Evolutionary conservation across 1,140 invertebrate genomes (phyloP).

Genomic region (Zaprionus davidi): DNA sequence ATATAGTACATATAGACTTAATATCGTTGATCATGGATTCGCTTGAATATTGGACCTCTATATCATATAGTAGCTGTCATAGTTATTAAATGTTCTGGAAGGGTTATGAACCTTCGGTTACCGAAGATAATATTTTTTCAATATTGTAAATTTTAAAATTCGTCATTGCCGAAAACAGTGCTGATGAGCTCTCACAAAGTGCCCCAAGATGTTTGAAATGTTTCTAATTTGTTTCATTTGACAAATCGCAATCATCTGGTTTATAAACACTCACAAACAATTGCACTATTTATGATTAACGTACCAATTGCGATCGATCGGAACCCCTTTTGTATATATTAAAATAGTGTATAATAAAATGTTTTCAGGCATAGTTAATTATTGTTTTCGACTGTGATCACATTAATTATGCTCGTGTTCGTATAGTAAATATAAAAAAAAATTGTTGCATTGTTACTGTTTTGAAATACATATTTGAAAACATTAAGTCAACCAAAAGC

Average conservation of each 20-base stretch:
- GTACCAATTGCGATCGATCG: conserved; percentile 1
- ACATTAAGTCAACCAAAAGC: conserved; percentile 36
- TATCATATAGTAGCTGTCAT: conserved; percentile 7
- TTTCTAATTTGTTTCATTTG: conserved; percentile 12
- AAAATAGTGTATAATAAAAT: conserved; percentile 23
- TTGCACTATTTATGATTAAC: neutral
- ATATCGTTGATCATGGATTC: neutral
- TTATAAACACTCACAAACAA: neutral
- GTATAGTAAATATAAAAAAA: conserved; percentile 31
- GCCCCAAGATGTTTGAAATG: conserved; percentile 37
- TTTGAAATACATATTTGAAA: conserved; percentile 28
- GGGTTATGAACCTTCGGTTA: neutral
- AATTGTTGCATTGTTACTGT: conserved; percentile 31
- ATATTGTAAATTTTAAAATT: neutral
- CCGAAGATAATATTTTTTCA: conserved; percentile 4
- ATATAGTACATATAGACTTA: neutral
- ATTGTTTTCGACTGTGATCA: conserved; percentile 83
- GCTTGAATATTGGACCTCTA: neutral
- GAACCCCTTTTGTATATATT: conserved; percentile 34
- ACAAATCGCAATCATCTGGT: neutral
- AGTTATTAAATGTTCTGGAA: conserved; percentile 1
- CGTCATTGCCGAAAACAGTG: conserved; percentile 19
- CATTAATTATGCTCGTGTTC: conserved; percentile 59
- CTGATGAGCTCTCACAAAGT: conserved; percentile 68
- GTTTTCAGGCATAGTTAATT: conserved; percentile 46